A percentile compares a stretch with the other conserved stretches of the same genome.
Evolutionary conservation across 2,888 invertebrate species (phyloP).

Genomic region (Polydrusus cervinus): DNA sequence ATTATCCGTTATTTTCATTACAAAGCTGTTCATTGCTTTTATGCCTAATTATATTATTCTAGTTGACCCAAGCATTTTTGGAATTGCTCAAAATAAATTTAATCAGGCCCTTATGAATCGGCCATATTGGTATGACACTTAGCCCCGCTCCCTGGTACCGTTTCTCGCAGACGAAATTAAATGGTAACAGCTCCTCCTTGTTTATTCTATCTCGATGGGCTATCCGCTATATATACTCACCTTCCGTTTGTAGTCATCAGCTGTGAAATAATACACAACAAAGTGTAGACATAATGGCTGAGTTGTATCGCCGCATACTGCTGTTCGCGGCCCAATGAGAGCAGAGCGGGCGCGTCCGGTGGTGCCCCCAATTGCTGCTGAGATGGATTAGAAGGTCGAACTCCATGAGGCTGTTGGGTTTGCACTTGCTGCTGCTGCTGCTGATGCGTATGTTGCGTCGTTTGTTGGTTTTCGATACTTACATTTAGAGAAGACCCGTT

Average conservation of each 20-base stretch:
- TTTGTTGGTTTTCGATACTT: conserved; percentile 57
- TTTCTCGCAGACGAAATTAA: too few relatives aligned
- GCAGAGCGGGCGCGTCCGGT: conserved; percentile 70
- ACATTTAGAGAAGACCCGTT: conserved; percentile 65
- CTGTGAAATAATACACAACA: conserved; percentile 91
- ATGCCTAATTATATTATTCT: too few relatives aligned
- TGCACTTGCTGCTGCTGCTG: background rate
- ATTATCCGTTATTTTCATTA: too few relatives aligned
- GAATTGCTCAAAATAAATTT: too few relatives aligned
- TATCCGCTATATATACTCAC: conserved; percentile 5
- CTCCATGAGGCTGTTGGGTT: conserved; percentile 40
- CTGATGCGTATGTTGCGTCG: conserved; percentile 4
- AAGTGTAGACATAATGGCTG: conserved; percentile 89
- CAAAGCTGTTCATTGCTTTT: too few relatives aligned
- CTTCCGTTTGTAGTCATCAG: conserved; percentile 92
- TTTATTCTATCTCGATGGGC: too few relatives aligned
- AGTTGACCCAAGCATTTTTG: too few relatives aligned
- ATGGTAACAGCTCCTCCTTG: too few relatives aligned
- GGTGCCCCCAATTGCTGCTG: conserved; percentile 58
- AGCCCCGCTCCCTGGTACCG: too few relatives aligned
- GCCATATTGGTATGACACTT: too few relatives aligned
- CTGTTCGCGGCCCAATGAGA: conserved; percentile 75
- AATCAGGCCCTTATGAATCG: too few relatives aligned
- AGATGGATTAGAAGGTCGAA: conserved; percentile 48
- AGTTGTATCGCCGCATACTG: conserved; percentile 86